phyloP scores from a whole-genome alignment of 2,113 vertebrate species.

The Fregata magnificens region DNA sequence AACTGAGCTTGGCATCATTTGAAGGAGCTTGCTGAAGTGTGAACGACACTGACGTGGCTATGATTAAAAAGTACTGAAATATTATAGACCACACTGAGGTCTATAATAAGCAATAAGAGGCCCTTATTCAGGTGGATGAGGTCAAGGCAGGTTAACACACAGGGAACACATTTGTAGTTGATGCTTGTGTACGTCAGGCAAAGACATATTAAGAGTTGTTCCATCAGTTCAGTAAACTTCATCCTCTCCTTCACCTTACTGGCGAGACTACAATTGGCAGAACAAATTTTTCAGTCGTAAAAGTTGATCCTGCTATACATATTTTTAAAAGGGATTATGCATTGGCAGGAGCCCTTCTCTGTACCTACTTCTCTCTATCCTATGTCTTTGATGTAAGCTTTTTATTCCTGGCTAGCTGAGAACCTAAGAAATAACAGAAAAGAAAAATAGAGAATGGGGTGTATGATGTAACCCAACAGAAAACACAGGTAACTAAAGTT shows the following conservation, averaged over 20 bases:
- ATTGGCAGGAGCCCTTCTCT: neutral
- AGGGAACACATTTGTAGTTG: neutral
- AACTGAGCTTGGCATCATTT: conserved; percentile 42
- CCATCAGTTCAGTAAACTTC: too few relatives aligned
- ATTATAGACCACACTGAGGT: neutral
- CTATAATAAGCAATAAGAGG: too few relatives aligned
- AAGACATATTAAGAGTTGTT: neutral
- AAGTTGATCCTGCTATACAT: neutral
- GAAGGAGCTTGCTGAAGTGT: conserved; percentile 59
- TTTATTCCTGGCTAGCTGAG: neutral
- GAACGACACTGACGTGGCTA: conserved; percentile 28
- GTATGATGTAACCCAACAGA: neutral
- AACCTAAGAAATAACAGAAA: neutral
- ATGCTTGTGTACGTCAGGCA: neutral
- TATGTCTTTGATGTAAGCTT: neutral
- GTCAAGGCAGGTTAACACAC: neutral
- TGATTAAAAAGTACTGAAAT: conserved; percentile 46
- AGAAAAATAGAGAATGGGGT: neutral
- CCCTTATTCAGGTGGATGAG: conserved; percentile 1
- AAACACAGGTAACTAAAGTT: neutral
- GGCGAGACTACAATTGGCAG: neutral
- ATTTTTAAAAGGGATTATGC: neutral
- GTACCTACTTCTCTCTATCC: neutral
- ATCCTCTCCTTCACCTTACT: neutral
- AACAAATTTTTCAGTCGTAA: neutral